phyloP scores from a whole-genome alignment of 2,888 invertebrate genomes.

The Phanerotoma sp. region DNA sequence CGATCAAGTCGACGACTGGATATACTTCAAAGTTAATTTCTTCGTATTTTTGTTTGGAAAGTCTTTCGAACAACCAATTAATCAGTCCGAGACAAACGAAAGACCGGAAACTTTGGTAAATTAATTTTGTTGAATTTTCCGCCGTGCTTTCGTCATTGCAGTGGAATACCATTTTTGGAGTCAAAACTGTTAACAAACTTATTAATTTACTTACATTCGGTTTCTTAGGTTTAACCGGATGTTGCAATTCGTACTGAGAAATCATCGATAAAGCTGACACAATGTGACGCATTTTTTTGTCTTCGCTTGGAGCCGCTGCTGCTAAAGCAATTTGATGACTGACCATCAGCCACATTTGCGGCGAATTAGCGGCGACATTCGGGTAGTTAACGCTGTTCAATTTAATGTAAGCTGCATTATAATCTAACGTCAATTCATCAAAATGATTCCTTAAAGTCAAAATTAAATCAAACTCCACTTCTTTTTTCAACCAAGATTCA shows the following conservation, averaged over 20 bases:
- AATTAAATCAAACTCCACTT: too few relatives aligned
- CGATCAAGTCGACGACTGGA: too few relatives aligned
- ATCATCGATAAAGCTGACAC: slow-evolving; percentile 39
- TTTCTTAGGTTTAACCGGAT: slow-evolving; percentile 25
- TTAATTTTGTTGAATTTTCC: too few relatives aligned
- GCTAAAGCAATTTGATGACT: slow-evolving; percentile 45
- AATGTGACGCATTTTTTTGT: slow-evolving; percentile 40
- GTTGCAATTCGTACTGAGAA: slow-evolving; percentile 38
- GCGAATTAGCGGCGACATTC: slow-evolving; percentile 1
- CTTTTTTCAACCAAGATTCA: too few relatives aligned
- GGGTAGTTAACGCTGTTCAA: not conserved
- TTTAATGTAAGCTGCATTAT: not conserved
- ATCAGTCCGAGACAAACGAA: too few relatives aligned
- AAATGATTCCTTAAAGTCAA: too few relatives aligned
- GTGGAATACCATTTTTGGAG: slow-evolving; percentile 30
- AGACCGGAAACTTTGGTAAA: too few relatives aligned
- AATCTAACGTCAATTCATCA: not conserved
- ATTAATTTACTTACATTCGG: slow-evolving; percentile 32
- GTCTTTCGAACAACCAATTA: too few relatives aligned
- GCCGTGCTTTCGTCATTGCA: not conserved
- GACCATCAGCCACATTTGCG: slow-evolving; percentile 37
- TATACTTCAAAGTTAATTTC: too few relatives aligned
- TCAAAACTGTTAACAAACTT: slow-evolving; percentile 40
- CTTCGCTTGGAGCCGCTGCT: slow-evolving; percentile 32
- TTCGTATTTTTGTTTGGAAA: too few relatives aligned